phyloP scores from a whole-genome alignment of 2,888 invertebrate genomes.

The Torymus auratus region DNA sequence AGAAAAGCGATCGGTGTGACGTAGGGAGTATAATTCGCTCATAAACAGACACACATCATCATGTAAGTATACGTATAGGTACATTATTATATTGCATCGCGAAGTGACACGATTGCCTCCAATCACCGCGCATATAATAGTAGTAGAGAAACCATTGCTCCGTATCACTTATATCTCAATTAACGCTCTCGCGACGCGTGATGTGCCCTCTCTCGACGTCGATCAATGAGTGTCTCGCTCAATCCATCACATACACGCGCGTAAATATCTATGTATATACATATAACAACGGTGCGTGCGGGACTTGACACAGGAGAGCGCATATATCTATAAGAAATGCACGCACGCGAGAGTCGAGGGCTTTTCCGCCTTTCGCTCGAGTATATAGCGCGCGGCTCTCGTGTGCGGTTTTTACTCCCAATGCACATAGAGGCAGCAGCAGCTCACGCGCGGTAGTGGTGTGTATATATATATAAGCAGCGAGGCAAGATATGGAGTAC shows the following conservation, averaged over 20 bases:
- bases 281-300: too few relatives aligned
- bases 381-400: neutral
- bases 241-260: neutral
- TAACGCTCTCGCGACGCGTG: slow-evolving; percentile 1
- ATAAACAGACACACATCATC: too few relatives aligned
- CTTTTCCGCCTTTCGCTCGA: slow-evolving; percentile 66
- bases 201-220: slow-evolving; percentile 12
- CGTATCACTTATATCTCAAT: slow-evolving; percentile 43
- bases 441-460: neutral
- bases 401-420: slow-evolving; percentile 40
- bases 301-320: neutral
- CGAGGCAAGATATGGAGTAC: slow-evolving; percentile 59
- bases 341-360: slow-evolving; percentile 18
- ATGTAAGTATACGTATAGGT: too few relatives aligned
- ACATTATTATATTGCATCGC: too few relatives aligned
- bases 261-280: too few relatives aligned
- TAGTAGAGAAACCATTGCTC: slow-evolving; percentile 6
- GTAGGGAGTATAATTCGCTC: too few relatives aligned
- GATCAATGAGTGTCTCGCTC: slow-evolving; percentile 50
- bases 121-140: neutral
- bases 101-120: neutral
- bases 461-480: neutral
- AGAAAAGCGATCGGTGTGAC: neutral
- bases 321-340: neutral
- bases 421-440: neutral